Evolutionary conservation across 2,797 vertebrate species (phyloP).

Genomic region (Microtus agrestis): DNA sequence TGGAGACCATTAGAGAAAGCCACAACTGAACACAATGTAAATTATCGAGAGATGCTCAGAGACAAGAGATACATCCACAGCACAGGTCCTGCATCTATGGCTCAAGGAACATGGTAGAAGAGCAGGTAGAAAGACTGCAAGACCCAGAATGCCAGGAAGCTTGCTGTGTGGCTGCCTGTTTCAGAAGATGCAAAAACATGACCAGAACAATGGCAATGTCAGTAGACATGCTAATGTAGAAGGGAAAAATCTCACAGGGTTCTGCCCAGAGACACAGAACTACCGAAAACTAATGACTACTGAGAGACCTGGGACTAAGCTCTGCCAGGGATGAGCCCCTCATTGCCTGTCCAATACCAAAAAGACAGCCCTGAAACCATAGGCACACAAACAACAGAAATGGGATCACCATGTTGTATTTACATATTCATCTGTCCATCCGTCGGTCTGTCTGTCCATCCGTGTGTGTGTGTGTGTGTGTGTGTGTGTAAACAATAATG

Average conservation of each 20-base stretch:
- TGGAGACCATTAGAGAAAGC: neutral
- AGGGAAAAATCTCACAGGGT: neutral
- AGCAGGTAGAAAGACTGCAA: neutral
- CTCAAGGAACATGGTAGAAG: neutral
- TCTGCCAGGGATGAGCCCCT: neutral
- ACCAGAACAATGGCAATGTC: neutral
- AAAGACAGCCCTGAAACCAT: neutral
- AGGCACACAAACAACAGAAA: neutral
- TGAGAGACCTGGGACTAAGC: neutral
- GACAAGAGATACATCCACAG: neutral
- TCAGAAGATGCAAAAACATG: neutral
- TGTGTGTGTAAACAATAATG: neutral
- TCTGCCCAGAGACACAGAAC: neutral
- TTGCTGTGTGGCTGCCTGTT: neutral
- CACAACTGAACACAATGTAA: neutral
- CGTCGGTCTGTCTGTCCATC: fast-evolving
- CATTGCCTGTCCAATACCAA: neutral
- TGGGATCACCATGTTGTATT: neutral
- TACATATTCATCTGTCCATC: neutral
- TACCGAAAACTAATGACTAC: neutral
- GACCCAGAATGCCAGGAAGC: neutral
- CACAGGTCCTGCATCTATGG: neutral
- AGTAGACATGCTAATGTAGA: neutral
- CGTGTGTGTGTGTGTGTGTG: neutral
- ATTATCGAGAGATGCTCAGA: neutral